Conservation (phyloP, 2,113 vertebrate species). For the Daboia siamensis region DNA sequence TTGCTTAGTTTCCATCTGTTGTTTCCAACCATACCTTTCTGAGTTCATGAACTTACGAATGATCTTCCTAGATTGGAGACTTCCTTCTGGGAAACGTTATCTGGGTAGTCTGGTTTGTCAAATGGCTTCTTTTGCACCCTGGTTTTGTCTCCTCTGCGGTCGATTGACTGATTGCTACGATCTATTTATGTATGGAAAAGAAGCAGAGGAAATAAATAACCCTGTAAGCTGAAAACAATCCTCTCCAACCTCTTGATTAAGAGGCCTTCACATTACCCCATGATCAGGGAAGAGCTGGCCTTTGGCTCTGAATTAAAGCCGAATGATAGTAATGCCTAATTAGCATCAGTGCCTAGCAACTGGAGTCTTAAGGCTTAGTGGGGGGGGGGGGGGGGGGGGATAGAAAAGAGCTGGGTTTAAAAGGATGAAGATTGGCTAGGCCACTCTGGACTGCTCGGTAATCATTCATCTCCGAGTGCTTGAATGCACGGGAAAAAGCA, state of each 20-base stretch:
- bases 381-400: background rate
- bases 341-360: slow-evolving; percentile 21
- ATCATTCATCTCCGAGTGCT: background rate
- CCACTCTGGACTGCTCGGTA: background rate
- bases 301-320: slow-evolving; percentile 5
- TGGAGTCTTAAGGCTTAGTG: background rate
- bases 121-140: slow-evolving; percentile 50
- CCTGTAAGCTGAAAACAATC: slow-evolving; percentile 52
- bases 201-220: slow-evolving; percentile 45
- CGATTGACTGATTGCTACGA: background rate
- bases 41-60: slow-evolving; percentile 69
- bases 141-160: background rate
- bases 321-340: slow-evolving; percentile 2
- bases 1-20: background rate
- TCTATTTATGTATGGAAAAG: slow-evolving; percentile 57
- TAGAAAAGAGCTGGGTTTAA: background rate
- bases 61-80: slow-evolving; percentile 51
- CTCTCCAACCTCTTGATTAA: slow-evolving; percentile 38
- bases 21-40: slow-evolving; percentile 61
- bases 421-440: background rate
- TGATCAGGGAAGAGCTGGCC: background rate
- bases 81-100: slow-evolving; percentile 36
- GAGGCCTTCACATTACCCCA: slow-evolving; percentile 42
- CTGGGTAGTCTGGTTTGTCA: slow-evolving; percentile 58
- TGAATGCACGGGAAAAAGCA: background rate